phyloP scores from a whole-genome alignment of 2,113 vertebrate species.

The Mustelus asterias region DNA sequence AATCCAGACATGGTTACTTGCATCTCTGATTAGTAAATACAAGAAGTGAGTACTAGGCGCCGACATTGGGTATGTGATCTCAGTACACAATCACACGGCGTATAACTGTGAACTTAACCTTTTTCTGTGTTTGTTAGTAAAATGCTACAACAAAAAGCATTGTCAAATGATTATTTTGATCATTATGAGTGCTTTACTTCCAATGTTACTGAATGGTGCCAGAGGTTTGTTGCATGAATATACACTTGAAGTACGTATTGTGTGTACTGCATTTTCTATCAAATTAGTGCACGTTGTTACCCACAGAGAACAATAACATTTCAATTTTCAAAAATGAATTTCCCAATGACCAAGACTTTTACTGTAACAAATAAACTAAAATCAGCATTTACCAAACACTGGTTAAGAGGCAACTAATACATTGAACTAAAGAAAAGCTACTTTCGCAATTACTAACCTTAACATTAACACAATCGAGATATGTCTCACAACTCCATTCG shows the following conservation, averaged over 20 bases:
- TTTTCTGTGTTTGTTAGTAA: conserved; percentile 4
- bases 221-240: background rate
- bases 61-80: background rate
- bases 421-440: background rate
- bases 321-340: background rate
- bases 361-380: background rate
- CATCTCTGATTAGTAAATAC: background rate
- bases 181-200: background rate
- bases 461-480: background rate
- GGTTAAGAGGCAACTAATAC: background rate
- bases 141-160: background rate
- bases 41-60: background rate
- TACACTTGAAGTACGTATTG: background rate
- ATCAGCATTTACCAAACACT: background rate
- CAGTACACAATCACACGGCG: background rate
- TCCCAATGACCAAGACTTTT: background rate
- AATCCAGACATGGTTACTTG: background rate
- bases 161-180: background rate
- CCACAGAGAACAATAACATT: background rate
- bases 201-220: background rate
- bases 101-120: background rate
- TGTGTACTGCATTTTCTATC: background rate
- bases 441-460: background rate
- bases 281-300: background rate
- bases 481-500: too few relatives aligned